These are phyloP conservation scores for Melanerpes aurifrons DNA, from an alignment of 2,113 vertebrate genomes.

Conservation along the genomic window DNA sequence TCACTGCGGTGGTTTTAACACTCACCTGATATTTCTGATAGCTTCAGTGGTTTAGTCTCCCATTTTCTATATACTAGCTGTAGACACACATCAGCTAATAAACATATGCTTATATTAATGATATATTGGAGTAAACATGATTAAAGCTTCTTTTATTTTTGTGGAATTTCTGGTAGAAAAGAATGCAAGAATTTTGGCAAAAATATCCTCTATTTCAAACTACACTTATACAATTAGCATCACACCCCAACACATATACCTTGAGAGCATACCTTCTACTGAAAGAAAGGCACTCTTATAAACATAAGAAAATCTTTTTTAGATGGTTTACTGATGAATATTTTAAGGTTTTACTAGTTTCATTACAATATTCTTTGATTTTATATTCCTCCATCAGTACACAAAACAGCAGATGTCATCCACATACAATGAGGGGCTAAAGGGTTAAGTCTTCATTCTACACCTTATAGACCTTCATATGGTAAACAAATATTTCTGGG, in stretches of 20 bases:
- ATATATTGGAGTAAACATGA: background rate
- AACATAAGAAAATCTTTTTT: background rate
- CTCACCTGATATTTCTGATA: background rate
- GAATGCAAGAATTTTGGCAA: background rate
- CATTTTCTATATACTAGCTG: background rate
- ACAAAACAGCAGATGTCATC: background rate
- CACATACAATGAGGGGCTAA: background rate
- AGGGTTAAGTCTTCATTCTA: background rate
- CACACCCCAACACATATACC: rapidly evolving
- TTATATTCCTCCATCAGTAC: too few species aligned
- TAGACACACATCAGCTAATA: background rate
- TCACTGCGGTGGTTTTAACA: background rate
- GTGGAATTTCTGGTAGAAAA: background rate
- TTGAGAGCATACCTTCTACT: background rate
- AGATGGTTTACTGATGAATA: background rate
- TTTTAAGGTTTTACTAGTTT: background rate
- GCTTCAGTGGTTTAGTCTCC: background rate
- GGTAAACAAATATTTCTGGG: background rate
- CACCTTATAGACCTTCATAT: background rate
- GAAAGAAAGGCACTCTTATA: background rate
- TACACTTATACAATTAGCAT: background rate
- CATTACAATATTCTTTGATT: background rate
- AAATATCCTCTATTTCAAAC: background rate
- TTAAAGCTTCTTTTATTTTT: background rate
- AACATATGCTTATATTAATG: background rate